These are phyloP conservation scores for Helarctos malayanus DNA, from an alignment of 2,797 vertebrate genomes.

Conservation along the genomic window DNA sequence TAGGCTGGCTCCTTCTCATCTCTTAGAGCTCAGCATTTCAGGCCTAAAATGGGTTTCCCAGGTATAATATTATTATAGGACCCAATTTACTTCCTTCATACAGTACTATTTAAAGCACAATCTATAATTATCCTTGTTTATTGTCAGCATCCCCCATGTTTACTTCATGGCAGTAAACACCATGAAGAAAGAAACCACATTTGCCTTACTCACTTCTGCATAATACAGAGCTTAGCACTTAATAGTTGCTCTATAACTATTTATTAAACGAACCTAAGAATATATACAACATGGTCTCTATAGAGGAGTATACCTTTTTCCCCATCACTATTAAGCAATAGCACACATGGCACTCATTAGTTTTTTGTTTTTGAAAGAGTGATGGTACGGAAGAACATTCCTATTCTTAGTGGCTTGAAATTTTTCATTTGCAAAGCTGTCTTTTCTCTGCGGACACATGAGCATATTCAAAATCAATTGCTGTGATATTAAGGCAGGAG, in stretches of 20 bases:
- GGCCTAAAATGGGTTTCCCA: slow-evolving; percentile 14
- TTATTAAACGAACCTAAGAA: background rate
- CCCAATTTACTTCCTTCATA: background rate
- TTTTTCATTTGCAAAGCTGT: background rate
- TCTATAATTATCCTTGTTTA: slow-evolving; percentile 11
- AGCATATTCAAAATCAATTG: slow-evolving; percentile 9
- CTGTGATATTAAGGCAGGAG: background rate
- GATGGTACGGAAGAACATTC: background rate
- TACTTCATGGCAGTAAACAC: background rate
- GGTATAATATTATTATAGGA: background rate
- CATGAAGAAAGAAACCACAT: background rate
- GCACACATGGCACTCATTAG: background rate
- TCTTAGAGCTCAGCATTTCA: slow-evolving; percentile 23
- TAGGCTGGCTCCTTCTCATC: background rate
- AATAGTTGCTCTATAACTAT: background rate
- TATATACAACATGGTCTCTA: background rate
- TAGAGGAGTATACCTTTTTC: background rate
- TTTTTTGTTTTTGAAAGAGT: background rate
- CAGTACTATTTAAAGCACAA: background rate
- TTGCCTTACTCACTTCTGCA: background rate
- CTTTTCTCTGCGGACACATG: background rate
- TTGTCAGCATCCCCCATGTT: background rate
- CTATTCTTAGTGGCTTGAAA: background rate
- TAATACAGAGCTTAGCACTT: background rate
- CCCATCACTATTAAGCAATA: slow-evolving; percentile 8